These are phyloP conservation scores for Otocyon megalotis DNA, from an alignment of 2,113 vertebrate species.

Conservation along the genomic window DNA sequence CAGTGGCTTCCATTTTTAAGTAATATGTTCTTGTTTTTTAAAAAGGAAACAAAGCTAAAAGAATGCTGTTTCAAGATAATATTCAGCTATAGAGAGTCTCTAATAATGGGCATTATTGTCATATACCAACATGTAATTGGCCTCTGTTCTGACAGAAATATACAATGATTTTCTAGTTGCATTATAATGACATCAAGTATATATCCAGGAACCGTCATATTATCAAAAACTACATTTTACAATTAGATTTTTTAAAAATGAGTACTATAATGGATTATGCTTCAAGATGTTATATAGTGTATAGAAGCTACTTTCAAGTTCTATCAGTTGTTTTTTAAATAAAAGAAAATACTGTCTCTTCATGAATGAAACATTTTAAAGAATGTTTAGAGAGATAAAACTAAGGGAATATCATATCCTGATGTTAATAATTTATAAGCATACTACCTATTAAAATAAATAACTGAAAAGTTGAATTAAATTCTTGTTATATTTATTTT, in stretches of 20 bases:
- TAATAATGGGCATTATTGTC: not conserved
- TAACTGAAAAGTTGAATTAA: constrained; percentile 48
- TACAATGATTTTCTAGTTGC: not conserved
- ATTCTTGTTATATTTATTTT: constrained; percentile 70
- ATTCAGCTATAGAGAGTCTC: not conserved
- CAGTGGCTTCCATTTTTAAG: not conserved
- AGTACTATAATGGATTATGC: not conserved
- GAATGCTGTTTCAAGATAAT: not conserved
- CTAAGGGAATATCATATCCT: not conserved
- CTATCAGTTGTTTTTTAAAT: not conserved
- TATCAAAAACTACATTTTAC: not conserved
- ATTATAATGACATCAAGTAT: not conserved
- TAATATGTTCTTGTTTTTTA: not conserved
- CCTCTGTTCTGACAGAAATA: not conserved
- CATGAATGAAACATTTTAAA: constrained; percentile 31
- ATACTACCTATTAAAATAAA: not conserved
- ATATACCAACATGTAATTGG: not conserved
- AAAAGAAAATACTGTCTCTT: not conserved
- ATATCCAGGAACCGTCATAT: not conserved
- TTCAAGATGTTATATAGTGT: not conserved
- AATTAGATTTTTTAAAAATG: not conserved
- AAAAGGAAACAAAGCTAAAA: not conserved
- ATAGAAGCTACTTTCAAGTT: not conserved
- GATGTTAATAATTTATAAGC: not conserved
- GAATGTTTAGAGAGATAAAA: not conserved